Evolutionary conservation across 2,113 vertebrate genomes (phyloP), one percentile per base, ranked within the genome.

Genomic region (Gasterosteus nipponicus): DNA sequence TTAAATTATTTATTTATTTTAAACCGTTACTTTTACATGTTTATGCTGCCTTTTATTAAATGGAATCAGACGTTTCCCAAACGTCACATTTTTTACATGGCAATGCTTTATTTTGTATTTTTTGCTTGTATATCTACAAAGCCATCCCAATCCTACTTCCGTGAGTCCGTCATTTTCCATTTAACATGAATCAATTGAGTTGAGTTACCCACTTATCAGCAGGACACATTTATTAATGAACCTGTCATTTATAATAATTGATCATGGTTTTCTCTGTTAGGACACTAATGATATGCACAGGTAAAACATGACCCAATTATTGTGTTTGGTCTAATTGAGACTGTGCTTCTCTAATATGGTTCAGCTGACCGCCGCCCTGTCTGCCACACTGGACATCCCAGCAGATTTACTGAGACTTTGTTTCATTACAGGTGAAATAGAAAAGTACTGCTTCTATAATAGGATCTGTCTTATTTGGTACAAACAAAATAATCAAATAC

Each of bases 201-300:
- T 88, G 89, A 93, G 92, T 87, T 93, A 94, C 91, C 84, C 82
- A 89, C 89, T 94, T 94, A 94, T 93, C 94, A 94, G 93, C 90
- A 87, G 93, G 93, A 96, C 95, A 96, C 95, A 97, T 97, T 96
- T 96, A 97, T 97, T 97, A 96, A 97, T 96, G 95, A 97, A 96
- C 93, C 94, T 96, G 95, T 96, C 95, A 96, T 96, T 96, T 95
- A 91, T 93, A 95, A 90, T 91, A 89, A 96, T 96, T 95, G 95
- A 96, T 96, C 92, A 89, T 93, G 92, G 93, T 81, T 93, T 95
- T 95, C 89, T 93, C 92, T 81, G 90, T 92, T 95, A 94, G 94
- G 92, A 93, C 95, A 94, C 94, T 96, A 96, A 96, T 96, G 95
- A 95, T 94, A 93, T 93, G 92, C 94, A 90, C 92, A 94, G 94